These are phyloP conservation scores for Antennarius maculatus DNA, from an alignment of 2,797 vertebrate genomes.

Conservation along the genomic window DNA sequence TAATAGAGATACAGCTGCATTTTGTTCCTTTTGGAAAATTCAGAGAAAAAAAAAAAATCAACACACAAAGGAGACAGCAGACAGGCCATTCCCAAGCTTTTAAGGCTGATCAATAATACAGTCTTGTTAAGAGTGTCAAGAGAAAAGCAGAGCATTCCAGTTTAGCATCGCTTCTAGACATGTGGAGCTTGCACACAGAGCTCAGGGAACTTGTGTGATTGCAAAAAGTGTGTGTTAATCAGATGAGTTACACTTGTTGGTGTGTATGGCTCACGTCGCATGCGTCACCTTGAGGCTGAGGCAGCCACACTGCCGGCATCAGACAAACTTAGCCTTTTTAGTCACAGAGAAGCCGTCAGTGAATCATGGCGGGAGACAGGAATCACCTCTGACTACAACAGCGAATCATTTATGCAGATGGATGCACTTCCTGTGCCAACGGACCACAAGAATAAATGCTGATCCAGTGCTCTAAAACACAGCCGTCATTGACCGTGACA, in stretches of 20 bases:
- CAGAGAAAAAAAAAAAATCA: conserved; percentile 6
- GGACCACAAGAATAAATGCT: conserved; percentile 20
- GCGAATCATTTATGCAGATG: conserved; percentile 64
- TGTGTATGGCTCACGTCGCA: conserved; percentile 1
- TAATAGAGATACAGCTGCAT: conserved; percentile 33
- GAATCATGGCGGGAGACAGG: conserved; percentile 49
- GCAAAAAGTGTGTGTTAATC: conserved; percentile 41
- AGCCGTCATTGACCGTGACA: not conserved
- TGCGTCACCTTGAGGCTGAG: conserved; percentile 15
- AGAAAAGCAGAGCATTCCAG: conserved; percentile 12
- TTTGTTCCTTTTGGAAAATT: conserved; percentile 42
- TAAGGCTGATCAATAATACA: conserved; percentile 69
- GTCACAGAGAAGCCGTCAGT: conserved; percentile 45
- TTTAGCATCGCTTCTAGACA: conserved; percentile 43
- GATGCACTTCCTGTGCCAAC: conserved; percentile 59
- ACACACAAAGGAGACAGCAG: conserved; percentile 54
- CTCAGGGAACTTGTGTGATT: conserved; percentile 27
- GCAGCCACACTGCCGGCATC: conserved; percentile 26
- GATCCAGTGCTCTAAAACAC: conserved; percentile 6
- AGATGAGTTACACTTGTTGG: conserved; percentile 52
- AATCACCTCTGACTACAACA: conserved; percentile 58
- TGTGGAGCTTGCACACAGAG: conserved; percentile 19
- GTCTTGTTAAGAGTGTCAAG: conserved; percentile 21
- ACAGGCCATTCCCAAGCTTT: conserved; percentile 59
- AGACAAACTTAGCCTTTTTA: conserved; percentile 41